phyloP scores from a whole-genome alignment of 2,797 vertebrate species.

The Antennarius maculatus region DNA sequence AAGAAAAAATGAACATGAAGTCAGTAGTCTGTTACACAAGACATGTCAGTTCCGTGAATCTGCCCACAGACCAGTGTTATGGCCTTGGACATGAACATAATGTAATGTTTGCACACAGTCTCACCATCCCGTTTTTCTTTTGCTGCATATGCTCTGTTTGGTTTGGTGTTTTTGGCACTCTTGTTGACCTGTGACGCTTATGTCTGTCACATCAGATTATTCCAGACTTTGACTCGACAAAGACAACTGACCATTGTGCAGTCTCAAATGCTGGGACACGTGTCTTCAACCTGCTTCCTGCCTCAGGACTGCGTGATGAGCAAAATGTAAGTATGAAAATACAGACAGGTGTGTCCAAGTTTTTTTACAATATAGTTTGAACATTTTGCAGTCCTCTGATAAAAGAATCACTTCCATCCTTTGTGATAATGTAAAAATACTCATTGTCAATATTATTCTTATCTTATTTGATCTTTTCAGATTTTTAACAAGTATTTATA shows the following conservation, averaged over 20 bases:
- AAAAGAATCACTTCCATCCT: background rate
- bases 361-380: background rate
- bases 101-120: background rate
- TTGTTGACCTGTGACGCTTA: background rate
- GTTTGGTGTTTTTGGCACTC: background rate
- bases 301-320: conserved; percentile 60
- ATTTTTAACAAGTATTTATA: no score
- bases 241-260: conserved; percentile 36
- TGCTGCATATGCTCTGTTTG: background rate
- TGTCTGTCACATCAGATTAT: conserved; percentile 73
- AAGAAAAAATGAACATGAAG: background rate
- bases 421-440: background rate
- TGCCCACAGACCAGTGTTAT: background rate
- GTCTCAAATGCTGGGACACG: conserved; percentile 60
- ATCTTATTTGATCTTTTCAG: no score
- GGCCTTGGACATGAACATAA: conserved; percentile 11
- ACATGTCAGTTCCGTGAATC: background rate
- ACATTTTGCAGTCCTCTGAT: background rate
- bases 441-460: no score
- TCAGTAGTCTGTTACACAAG: conserved; percentile 29
- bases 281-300: conserved; percentile 84
- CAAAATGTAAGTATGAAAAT: conserved; percentile 56
- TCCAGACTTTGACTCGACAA: conserved; percentile 60
- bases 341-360: background rate
- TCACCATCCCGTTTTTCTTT: conserved; percentile 1